Evolutionary conservation across 2,113 vertebrate genomes (phyloP).

Genomic region (Dromiciops gliroides): DNA sequence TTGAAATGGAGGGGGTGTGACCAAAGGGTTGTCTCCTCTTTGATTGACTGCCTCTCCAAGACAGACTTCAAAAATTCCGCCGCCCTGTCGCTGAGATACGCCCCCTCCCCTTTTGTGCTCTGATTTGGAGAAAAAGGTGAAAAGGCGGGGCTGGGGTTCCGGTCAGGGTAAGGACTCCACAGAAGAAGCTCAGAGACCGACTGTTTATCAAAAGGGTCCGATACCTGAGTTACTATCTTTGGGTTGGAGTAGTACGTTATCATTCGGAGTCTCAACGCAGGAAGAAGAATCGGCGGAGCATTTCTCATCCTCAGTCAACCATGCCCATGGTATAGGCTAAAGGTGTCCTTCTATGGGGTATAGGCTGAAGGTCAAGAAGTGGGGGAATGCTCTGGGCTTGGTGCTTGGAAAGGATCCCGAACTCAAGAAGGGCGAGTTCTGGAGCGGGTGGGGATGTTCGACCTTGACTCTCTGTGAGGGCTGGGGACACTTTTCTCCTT

Average conservation of each 20-base stretch:
- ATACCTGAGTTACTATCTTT: slow-evolving; percentile 28
- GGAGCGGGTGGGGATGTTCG: accelerated
- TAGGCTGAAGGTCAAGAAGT: neutral
- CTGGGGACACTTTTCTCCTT: no score
- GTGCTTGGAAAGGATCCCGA: neutral
- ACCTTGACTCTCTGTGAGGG: no score
- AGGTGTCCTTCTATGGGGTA: neutral
- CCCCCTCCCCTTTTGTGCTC: slow-evolving; percentile 34
- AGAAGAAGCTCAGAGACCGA: slow-evolving; percentile 28
- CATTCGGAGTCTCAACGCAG: neutral
- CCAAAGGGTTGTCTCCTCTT: neutral
- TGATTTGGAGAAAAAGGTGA: slow-evolving; percentile 57
- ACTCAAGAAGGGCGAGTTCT: slow-evolving; percentile 56
- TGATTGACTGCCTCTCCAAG: slow-evolving; percentile 56
- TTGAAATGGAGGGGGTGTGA: neutral
- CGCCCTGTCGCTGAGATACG: slow-evolving; percentile 5
- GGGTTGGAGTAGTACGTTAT: neutral
- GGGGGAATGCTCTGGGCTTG: neutral
- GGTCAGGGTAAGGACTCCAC: neutral
- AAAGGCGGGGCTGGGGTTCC: slow-evolving; percentile 55
- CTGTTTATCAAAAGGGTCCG: slow-evolving; percentile 80
- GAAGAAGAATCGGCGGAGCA: slow-evolving; percentile 2
- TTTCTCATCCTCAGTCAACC: slow-evolving; percentile 10
- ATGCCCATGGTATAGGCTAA: slow-evolving; percentile 83
- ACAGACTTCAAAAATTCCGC: slow-evolving; percentile 28